Evolutionary conservation across 2,113 vertebrate genomes (phyloP).

Genomic region (Proterorhinus semilunaris): DNA sequence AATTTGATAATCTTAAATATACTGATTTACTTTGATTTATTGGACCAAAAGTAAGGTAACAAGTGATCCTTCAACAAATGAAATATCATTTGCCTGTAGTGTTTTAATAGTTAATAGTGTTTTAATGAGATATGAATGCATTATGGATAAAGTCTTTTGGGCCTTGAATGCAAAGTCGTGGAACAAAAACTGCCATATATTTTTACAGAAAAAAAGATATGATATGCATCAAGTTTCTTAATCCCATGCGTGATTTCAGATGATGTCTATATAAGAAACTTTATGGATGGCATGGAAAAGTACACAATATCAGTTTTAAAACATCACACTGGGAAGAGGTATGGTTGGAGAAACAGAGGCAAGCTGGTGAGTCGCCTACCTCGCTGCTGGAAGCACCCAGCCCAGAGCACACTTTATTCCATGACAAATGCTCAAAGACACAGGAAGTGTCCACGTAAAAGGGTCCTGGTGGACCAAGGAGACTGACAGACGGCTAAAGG

Average conservation of each 20-base stretch:
- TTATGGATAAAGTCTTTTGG: not conserved
- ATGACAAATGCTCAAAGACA: slow-evolving; percentile 67
- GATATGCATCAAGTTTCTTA: slow-evolving; percentile 1
- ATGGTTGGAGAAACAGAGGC: slow-evolving; percentile 46
- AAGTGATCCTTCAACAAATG: not conserved
- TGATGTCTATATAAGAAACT: not conserved
- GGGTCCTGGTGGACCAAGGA: slow-evolving; percentile 63
- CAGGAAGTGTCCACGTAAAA: slow-evolving; percentile 52
- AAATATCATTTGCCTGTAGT: not conserved
- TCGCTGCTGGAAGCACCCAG: slow-evolving; percentile 63
- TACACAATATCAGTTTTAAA: slow-evolving; percentile 5
- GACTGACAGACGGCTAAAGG: slow-evolving; percentile 73
- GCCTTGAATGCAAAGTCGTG: slow-evolving; percentile 29
- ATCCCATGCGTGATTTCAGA: slow-evolving; percentile 14
- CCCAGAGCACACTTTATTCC: slow-evolving; percentile 61
- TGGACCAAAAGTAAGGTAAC: not conserved
- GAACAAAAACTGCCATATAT: not conserved
- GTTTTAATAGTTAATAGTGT: not conserved
- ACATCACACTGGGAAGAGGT: slow-evolving; percentile 43
- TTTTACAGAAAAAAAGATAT: not conserved
- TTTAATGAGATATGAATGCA: not conserved
- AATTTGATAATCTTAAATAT: not conserved
- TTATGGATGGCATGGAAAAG: not conserved
- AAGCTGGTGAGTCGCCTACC: slow-evolving; percentile 67
- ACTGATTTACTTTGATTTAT: no score